Conservation (phyloP, 2,888 invertebrate genomes). For the Allygus modestus region DNA sequence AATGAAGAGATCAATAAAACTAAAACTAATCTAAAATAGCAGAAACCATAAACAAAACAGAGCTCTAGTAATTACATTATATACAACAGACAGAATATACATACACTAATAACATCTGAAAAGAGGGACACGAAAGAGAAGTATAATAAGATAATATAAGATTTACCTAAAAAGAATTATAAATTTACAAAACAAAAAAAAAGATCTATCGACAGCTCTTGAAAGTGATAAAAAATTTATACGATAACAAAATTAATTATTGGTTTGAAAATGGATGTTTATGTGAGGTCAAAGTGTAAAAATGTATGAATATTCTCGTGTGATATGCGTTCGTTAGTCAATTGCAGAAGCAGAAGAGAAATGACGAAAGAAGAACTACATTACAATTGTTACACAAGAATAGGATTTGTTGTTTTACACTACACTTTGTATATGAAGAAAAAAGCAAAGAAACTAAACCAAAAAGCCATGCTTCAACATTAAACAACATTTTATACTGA, state of each 20-base stretch:
- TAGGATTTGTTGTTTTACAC: background rate
- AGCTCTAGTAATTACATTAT: conserved; percentile 20
- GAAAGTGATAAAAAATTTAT: background rate
- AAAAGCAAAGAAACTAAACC: background rate
- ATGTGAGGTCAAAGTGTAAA: background rate
- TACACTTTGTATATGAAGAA: background rate
- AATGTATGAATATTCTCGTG: background rate
- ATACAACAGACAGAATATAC: background rate
- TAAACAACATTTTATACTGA: background rate
- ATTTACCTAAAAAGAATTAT: background rate
- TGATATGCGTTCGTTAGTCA: background rate
- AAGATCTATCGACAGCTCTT: background rate
- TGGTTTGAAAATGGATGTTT: background rate
- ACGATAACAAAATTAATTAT: background rate
- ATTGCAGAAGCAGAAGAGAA: background rate
- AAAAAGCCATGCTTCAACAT: background rate
- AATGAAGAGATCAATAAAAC: conserved; percentile 71
- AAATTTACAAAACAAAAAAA: background rate
- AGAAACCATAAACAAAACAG: conserved; percentile 57
- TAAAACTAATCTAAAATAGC: background rate
- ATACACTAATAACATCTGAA: background rate
- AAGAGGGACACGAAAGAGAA: background rate
- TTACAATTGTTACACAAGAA: background rate
- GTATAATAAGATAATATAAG: too few species aligned
- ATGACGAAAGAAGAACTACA: background rate